A percentile compares a stretch with the other conserved stretches of the same genome.
These are phyloP conservation scores for Lasioglossum figueresi DNA, from an alignment of 2,888 invertebrate species.

Conservation along the genomic window DNA sequence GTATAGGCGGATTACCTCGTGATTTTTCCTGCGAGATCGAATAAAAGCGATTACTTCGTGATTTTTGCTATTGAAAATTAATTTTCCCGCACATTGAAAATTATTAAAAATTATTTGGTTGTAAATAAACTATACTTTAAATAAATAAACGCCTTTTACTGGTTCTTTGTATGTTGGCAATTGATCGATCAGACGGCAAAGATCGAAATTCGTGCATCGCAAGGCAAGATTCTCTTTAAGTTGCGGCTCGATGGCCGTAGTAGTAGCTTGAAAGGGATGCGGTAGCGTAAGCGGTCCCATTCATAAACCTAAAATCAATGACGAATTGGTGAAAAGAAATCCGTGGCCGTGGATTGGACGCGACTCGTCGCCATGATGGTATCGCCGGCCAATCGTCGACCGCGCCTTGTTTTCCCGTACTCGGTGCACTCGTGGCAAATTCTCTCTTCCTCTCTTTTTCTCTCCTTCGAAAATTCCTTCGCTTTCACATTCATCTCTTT, in stretches of 20 bases:
- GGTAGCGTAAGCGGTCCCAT: constrained; percentile 63
- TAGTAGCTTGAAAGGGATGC: constrained; percentile 49
- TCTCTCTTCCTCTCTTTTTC: constrained; percentile 26
- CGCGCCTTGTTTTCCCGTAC: constrained; percentile 42
- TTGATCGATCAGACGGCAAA: neutral
- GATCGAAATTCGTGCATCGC: neutral
- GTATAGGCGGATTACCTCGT: neutral
- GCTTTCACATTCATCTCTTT: neutral
- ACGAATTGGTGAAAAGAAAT: constrained; percentile 69
- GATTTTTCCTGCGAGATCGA: neutral
- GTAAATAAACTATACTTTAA: neutral
- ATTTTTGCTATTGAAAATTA: neutral
- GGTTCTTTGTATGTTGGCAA: neutral
- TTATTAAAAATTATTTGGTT: neutral
- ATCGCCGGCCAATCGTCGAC: constrained; percentile 57
- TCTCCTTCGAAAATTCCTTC: neutral
- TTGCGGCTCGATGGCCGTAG: constrained; percentile 24
- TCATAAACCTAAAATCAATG: constrained; percentile 73
- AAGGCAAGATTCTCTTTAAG: constrained; percentile 45
- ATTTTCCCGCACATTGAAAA: neutral
- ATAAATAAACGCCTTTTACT: neutral
- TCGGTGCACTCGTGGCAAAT: constrained; percentile 42
- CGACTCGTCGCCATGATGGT: constrained; percentile 64
- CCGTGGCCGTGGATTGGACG: constrained; percentile 59
- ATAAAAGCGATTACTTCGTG: neutral